Base-by-base conservation (phyloP, 2,888 invertebrate genomes). In the Dascillus cervinus region DNA sequence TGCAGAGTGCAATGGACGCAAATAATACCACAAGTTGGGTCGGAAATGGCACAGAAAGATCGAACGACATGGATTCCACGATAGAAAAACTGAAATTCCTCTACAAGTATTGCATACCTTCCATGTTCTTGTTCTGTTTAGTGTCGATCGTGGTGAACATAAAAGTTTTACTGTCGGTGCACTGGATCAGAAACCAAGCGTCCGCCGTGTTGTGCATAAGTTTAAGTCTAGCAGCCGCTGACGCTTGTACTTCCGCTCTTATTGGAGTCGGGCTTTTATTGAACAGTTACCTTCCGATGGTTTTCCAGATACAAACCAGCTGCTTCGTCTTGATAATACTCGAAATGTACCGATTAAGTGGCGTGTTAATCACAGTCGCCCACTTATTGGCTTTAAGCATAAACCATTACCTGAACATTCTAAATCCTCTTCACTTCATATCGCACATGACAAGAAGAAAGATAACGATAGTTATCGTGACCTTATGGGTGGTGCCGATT, bases 381-480 rank as follows among this genome's bases (percentile, higher is more conserved):
- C 79, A 80, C 50, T 66, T 81, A 2, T 58, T 77, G 19, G 72
- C 74, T 1, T 59, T 81, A 13, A 76, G 79, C 14, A 58, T 76
- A 32, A 79, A 79, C 58, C 80, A 81, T 54, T 80, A 78, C 60
- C 62, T 79, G 21, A 79, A 79, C 10, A 49, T 50, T 11, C 19
- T 52, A 11, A 52, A 49, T 39, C 80, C 80, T 1, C 64, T 80
- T 4, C 77, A 75, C 44, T 77, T 78, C 53, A 68, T 71, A n/a
- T 68, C 72, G 8, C 72, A 71, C 19, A 67, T 76, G 56, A 74
- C 75, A 0, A 63, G 69, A 32, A 55, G 67, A 22, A 70, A 68
- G 39, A 70, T 71, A 2, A 63, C 64, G 26, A 52, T 66, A 12
- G 59, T 70, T 22, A 69, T 73, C 4, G 53, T 67, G 21, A 38